phyloP scores from a whole-genome alignment of 1,140 invertebrate species.

The Pissodes strobi region DNA sequence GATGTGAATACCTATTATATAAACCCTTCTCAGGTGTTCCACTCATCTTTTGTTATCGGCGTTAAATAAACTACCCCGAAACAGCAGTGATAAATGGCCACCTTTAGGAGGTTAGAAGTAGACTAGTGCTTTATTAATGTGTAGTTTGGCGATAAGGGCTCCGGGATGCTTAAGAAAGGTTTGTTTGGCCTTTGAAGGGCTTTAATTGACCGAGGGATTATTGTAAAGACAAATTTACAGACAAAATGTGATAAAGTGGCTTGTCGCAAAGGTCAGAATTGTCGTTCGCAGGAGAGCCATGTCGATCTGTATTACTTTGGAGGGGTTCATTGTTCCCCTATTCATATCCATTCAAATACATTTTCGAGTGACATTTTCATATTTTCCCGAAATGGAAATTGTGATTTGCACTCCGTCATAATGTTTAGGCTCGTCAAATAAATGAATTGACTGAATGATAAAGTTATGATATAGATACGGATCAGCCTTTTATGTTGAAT shows the following conservation, averaged over 20 bases:
- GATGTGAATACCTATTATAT: constrained; percentile 2
- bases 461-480: too few relatives aligned
- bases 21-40: neutral
- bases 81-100: neutral
- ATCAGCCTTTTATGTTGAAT: too few relatives aligned
- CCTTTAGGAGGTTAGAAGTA: neutral
- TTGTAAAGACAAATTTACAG: constrained; percentile 1
- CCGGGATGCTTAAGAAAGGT: neutral
- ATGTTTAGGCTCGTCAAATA: too few relatives aligned
- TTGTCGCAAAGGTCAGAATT: too few relatives aligned
- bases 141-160: constrained; percentile 17
- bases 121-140: constrained; percentile 20
- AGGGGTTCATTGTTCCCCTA: too few relatives aligned
- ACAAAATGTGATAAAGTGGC: neutral
- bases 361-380: too few relatives aligned
- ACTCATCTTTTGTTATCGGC: neutral
- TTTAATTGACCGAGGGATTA: constrained; percentile 11
- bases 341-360: too few relatives aligned
- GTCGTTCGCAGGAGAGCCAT: too few relatives aligned
- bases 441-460: too few relatives aligned
- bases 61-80: neutral
- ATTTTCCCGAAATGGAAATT: too few relatives aligned
- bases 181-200: constrained; percentile 6
- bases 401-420: too few relatives aligned
- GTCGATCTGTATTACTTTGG: too few relatives aligned